Base-by-base conservation (phyloP, 1,140 invertebrate genomes). In the Drosophila nebulosa region DNA sequence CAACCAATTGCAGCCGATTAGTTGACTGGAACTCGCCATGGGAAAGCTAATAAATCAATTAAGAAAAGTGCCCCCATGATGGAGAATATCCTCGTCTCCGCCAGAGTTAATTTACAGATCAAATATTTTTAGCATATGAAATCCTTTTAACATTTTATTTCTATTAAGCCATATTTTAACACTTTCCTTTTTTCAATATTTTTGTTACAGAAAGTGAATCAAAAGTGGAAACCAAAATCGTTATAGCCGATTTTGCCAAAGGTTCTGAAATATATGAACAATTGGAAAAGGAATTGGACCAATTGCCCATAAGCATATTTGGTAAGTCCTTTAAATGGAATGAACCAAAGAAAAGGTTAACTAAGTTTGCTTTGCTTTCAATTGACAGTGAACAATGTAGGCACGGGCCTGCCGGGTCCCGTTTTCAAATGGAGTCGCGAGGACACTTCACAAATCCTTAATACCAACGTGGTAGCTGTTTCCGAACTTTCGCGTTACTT, bases 341-440 rank as follows among this genome's bases (percentile, higher is more conserved):
- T 30, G 7, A 30, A 9, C 7, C 6, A 10, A 30, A 9, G 2
- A 30, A 4, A 0, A 9, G 1, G 6, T 9, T 1, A 30, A 30
- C 7, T 30, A 9, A 30, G 6, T 30, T 30, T 30, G 7, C 7
- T 30, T 30, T 30, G 7, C 27, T 9, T 30, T 30, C n/a, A n/a
- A n/a, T n/a, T n/a, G 22, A 53, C 91, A 98, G 97, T 98, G 0
- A 98, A 98, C 90, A 98, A 98, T 92, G 97, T 98, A 3, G 97
- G 97, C 0, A 93, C 93, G 79, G 93, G 94, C 0, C 95, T 95
- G 75, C 97, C 97, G 0, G 95, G 95, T 93, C 94, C 94, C n/a
- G 81, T 97, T 12, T 93, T 93, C 14, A 96, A 97, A 85, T 93
- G 96, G 0, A 94, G 95, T 0, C 93, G 94, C 71, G 86, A 95